phyloP scores from a whole-genome alignment of 2,888 invertebrate species.

The Hydropsyche betteni region DNA sequence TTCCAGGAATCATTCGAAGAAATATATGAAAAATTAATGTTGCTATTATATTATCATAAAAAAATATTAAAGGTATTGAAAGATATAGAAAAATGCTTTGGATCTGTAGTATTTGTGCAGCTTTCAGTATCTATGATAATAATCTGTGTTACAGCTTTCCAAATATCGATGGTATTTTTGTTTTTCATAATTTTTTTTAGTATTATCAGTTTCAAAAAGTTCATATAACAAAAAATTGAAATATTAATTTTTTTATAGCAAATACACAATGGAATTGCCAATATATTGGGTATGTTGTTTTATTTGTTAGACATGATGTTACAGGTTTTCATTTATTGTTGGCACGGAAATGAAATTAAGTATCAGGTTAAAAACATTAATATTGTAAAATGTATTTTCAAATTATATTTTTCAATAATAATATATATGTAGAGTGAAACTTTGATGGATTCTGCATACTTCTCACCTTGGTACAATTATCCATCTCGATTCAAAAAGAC shows the following conservation, averaged over 20 bases:
- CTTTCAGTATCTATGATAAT: conserved; percentile 61
- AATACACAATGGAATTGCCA: conserved; percentile 53
- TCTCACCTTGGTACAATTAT: conserved; percentile 62
- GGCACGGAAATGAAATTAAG: conserved; percentile 62
- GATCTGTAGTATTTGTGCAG: conserved; percentile 57
- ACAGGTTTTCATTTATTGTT: conserved; percentile 63
- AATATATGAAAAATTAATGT: conserved; percentile 10
- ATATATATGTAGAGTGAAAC: conserved; percentile 57
- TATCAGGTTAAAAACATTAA: conserved; percentile 58
- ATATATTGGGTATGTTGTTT: conserved; percentile 58
- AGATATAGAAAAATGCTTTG: conserved; percentile 51
- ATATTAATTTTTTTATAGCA: conserved; percentile 51
- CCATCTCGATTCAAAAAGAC: conserved; percentile 58
- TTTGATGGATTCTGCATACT: conserved; percentile 62
- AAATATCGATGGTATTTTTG: conserved; percentile 62
- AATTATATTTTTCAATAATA: background rate
- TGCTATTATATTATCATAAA: conserved; percentile 43
- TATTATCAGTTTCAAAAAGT: background rate
- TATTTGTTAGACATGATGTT: conserved; percentile 59
- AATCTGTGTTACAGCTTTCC: conserved; percentile 64
- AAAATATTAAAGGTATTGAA: conserved; percentile 39
- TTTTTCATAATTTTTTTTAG: background rate
- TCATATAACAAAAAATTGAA: background rate
- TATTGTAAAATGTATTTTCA: conserved; percentile 23
- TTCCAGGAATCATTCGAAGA: background rate